Evolutionary conservation across 2,888 invertebrate genomes (phyloP).

Genomic region (Stramonita haemastoma): DNA sequence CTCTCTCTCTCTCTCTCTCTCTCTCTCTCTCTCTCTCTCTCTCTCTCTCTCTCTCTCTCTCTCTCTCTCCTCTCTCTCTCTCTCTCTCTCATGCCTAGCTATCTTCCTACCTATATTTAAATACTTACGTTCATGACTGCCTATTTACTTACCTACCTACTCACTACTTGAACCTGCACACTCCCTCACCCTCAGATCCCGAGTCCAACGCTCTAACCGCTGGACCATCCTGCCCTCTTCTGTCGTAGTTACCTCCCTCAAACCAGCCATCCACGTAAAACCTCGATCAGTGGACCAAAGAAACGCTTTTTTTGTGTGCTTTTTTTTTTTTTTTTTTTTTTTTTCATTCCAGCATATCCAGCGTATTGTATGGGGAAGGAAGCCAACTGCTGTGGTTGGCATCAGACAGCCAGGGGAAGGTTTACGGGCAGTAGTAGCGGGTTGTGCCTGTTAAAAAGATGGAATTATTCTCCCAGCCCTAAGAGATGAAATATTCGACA

Average conservation of each 20-base stretch:
- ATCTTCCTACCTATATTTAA: background rate
- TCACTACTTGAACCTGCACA: too few species aligned
- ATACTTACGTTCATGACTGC: background rate
- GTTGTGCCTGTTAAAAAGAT: too few species aligned
- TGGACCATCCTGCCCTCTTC: background rate
- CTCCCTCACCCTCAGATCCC: too few species aligned
- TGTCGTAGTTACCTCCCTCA: background rate
- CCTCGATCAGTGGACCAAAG: too few species aligned
- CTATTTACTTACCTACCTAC: background rate
- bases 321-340: background rate
- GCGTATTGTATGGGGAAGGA: too few species aligned
- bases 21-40: background rate
- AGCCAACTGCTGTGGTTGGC: too few species aligned
- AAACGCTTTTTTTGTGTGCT: background rate
- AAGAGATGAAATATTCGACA: too few species aligned
- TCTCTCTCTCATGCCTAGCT: background rate
- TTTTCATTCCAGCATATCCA: background rate
- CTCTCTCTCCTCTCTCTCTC: background rate
- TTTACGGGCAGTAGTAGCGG: too few species aligned
- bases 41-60: background rate
- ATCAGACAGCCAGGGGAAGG: too few species aligned
- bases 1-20: conserved; percentile 17
- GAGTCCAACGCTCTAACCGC: too few species aligned
- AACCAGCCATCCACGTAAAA: too few species aligned
- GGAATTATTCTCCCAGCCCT: too few species aligned